phyloP scores from a whole-genome alignment of 2,797 vertebrate species.

The Chaetophractus vellerosus region DNA sequence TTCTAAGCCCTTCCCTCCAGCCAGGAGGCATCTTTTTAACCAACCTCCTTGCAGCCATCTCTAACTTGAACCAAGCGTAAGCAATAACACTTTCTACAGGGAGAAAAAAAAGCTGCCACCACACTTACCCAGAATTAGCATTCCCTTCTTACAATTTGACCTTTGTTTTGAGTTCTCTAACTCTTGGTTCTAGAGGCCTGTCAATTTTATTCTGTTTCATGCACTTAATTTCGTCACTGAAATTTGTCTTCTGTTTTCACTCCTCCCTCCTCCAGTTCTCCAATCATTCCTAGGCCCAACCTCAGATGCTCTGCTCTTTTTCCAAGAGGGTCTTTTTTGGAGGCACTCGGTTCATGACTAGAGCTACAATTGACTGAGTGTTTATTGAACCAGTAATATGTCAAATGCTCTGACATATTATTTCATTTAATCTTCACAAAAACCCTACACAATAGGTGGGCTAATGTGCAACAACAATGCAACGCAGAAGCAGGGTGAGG shows the following conservation, averaged over 20 bases:
- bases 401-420: not conserved
- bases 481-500: not conserved
- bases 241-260: not conserved
- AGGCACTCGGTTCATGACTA: not conserved
- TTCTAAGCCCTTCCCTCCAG: too few species aligned
- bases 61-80: too few species aligned
- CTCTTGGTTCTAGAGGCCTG: not conserved
- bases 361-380: not conserved
- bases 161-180: not conserved
- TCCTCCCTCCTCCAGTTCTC: not conserved
- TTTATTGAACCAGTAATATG: not conserved
- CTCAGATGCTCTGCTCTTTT: slow-evolving; percentile 3
- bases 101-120: not conserved
- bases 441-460: not conserved
- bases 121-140: not conserved
- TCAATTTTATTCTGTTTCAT: not conserved
- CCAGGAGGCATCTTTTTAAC: too few species aligned
- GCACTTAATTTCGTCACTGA: not conserved
- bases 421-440: not conserved
- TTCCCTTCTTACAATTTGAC: not conserved
- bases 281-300: not conserved
- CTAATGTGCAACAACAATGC: not conserved
- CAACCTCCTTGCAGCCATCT: too few species aligned
- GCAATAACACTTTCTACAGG: too few species aligned
- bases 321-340: not conserved